phyloP scores from a whole-genome alignment of 2,797 vertebrate genomes.

The Hemibagrus guttatus region DNA sequence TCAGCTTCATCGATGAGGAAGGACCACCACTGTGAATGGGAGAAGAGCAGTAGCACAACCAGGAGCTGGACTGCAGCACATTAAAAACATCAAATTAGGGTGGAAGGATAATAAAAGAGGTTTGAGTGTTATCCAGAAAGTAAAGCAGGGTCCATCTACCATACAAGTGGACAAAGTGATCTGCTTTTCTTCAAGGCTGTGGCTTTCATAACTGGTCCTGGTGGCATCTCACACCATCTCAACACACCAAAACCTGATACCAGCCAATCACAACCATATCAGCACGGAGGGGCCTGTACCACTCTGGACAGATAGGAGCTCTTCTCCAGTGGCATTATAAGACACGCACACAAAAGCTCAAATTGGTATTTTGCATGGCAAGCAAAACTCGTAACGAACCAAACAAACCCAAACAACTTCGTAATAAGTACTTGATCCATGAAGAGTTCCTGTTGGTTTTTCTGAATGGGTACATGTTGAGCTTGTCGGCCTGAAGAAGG shows the following conservation, averaged over 20 bases:
- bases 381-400: conserved; percentile 22
- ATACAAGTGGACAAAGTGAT: neutral
- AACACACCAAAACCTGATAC: conserved; percentile 39
- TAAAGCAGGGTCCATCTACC: conserved; percentile 9
- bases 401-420: conserved; percentile 20
- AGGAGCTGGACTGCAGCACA: conserved; percentile 33
- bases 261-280: conserved; percentile 35
- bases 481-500: conserved; percentile 15
- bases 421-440: conserved; percentile 26
- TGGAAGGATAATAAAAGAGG: conserved; percentile 5
- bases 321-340: conserved; percentile 39
- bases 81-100: conserved; percentile 25
- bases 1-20: conserved; percentile 82
- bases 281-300: conserved; percentile 20
- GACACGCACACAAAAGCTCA: conserved; percentile 6
- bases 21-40: conserved; percentile 73
- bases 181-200: conserved; percentile 2
- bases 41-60: conserved; percentile 25
- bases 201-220: conserved; percentile 29
- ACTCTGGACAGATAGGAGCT: conserved; percentile 4
- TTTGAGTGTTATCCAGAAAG: conserved; percentile 16
- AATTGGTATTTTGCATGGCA: conserved; percentile 31
- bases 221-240: conserved; percentile 26
- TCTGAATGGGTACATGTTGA: conserved; percentile 28
- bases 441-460: conserved; percentile 25